phyloP scores from a whole-genome alignment of 2,113 vertebrate genomes.

The Atherinomorus stipes region DNA sequence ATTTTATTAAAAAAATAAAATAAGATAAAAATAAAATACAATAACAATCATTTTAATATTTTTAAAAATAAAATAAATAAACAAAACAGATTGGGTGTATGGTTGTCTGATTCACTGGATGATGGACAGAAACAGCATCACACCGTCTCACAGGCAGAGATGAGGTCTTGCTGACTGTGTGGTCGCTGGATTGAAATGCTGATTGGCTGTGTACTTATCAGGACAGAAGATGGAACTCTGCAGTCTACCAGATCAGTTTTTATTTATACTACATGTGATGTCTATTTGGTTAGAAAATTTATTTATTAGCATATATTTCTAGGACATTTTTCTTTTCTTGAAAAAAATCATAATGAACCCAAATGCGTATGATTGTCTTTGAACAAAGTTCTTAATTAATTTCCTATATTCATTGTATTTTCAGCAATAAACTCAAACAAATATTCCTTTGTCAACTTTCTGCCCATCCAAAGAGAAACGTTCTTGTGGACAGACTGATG shows the following conservation, averaged over 20 bases:
- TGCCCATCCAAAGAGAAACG: background rate
- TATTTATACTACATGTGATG: constrained; percentile 16
- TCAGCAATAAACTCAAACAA: background rate
- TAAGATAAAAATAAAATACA: too few species aligned
- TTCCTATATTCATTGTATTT: background rate
- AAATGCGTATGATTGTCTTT: too few species aligned
- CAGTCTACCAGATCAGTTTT: background rate
- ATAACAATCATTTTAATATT: too few species aligned
- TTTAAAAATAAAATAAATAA: too few species aligned
- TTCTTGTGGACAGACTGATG: background rate
- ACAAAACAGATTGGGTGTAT: constrained; percentile 39
- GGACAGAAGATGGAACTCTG: background rate
- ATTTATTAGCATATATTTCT: too few species aligned
- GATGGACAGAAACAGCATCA: constrained; percentile 44
- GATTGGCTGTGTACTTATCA: constrained; percentile 2
- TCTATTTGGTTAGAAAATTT: constrained; percentile 11
- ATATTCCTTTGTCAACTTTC: background rate
- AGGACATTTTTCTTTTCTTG: constrained; percentile 22
- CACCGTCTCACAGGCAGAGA: constrained; percentile 1
- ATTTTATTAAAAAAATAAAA: too few species aligned
- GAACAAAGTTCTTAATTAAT: too few species aligned
- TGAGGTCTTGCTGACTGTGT: background rate
- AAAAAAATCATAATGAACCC: constrained; percentile 16
- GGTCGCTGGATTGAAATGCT: background rate
- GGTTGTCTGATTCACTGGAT: constrained; percentile 29